These are phyloP conservation scores for Scolopax bukidnonensis DNA, from an alignment of 2,797 vertebrate species.

Conservation along the genomic window DNA sequence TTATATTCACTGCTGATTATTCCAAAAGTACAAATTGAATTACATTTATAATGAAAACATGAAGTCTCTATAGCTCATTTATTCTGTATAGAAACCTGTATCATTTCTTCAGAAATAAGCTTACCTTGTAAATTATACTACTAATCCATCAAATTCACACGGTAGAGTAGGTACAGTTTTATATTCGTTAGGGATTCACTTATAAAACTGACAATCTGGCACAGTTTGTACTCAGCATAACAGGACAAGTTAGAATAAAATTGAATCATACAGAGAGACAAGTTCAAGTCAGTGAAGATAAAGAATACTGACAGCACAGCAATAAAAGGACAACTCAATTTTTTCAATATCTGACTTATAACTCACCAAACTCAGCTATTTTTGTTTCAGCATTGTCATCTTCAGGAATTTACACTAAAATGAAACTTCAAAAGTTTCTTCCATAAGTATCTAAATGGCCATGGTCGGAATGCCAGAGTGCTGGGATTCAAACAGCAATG, in stretches of 20 bases:
- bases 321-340: not conserved
- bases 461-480: not conserved
- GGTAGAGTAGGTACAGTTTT: constrained; percentile 1
- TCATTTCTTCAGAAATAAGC: constrained; percentile 9
- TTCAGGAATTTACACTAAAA: not conserved
- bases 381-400: not conserved
- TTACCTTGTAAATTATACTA: constrained; percentile 27
- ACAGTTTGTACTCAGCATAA: constrained; percentile 37
- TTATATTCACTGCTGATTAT: not conserved
- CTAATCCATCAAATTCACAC: constrained; percentile 42
- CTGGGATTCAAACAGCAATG: not conserved
- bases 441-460: not conserved
- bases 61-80: constrained; percentile 13
- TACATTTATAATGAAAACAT: constrained; percentile 18
- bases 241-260: not conserved
- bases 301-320: not conserved
- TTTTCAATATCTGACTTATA: not conserved
- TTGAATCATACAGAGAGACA: not conserved
- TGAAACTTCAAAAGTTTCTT: not conserved
- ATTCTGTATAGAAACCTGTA: not conserved
- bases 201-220: constrained; percentile 27
- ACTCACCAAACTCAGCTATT: not conserved
- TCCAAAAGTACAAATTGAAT: not conserved
- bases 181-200: constrained; percentile 32
- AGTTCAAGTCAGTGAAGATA: not conserved